These are phyloP conservation scores for Lordiphosa collinella DNA, from an alignment of 1,140 invertebrate genomes.

Conservation along the genomic window DNA sequence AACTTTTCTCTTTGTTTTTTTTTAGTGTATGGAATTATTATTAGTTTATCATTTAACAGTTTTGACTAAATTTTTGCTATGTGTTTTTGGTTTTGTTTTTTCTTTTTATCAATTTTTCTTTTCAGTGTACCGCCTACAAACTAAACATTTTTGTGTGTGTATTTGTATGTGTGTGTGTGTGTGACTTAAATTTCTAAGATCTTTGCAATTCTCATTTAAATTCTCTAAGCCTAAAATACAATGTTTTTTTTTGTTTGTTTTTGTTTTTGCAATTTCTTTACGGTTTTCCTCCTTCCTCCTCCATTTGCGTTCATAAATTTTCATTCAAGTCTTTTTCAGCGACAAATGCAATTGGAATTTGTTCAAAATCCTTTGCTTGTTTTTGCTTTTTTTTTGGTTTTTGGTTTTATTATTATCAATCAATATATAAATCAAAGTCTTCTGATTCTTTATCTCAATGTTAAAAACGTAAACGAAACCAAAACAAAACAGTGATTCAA, in stretches of 20 bases:
- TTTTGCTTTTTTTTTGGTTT: conserved; percentile 62
- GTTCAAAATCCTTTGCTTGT: conserved; percentile 70
- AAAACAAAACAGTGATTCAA: conserved; percentile 26
- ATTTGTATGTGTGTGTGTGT: conserved; percentile 29
- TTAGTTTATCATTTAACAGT: conserved; percentile 64
- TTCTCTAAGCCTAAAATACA: conserved; percentile 62
- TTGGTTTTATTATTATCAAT: conserved; percentile 63
- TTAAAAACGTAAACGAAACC: conserved; percentile 17
- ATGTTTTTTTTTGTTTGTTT: conserved; percentile 6
- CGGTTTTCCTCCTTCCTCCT: conserved; percentile 29
- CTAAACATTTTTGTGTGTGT: conserved; percentile 60
- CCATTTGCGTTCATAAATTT: conserved; percentile 48
- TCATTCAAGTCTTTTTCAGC: conserved; percentile 78
- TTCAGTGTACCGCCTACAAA: conserved; percentile 64
- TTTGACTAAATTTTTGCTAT: conserved; percentile 74
- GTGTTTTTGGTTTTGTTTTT: conserved; percentile 31
- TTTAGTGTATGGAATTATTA: conserved; percentile 37
- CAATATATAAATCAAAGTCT: conserved; percentile 66
- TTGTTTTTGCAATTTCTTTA: conserved; percentile 62
- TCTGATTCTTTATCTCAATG: conserved; percentile 23
- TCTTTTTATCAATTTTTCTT: conserved; percentile 32
- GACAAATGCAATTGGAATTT: conserved; percentile 78
- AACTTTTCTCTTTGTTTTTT: conserved; percentile 22
- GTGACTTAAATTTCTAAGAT: conserved; percentile 64
- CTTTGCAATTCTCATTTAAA: conserved; percentile 52